These are phyloP conservation scores for Sphecodes monilicornis DNA, from an alignment of 2,888 invertebrate genomes.

Conservation along the genomic window DNA sequence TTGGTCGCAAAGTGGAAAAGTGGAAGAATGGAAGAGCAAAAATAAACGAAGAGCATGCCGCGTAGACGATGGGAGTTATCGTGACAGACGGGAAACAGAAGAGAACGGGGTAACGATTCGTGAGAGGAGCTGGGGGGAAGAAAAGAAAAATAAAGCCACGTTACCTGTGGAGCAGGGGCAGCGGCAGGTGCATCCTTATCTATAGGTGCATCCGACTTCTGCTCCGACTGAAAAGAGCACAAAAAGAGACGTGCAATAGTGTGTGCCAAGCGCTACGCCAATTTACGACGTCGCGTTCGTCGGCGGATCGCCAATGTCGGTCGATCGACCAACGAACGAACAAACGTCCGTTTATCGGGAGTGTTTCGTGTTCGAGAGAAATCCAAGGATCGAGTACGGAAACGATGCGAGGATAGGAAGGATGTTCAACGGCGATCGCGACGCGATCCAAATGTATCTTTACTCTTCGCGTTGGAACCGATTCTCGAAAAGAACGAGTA, in stretches of 20 bases:
- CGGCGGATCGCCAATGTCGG: constrained; percentile 34
- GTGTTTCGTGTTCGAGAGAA: constrained; percentile 32
- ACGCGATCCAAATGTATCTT: not conserved
- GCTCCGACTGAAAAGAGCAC: constrained; percentile 83
- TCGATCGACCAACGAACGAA: not conserved
- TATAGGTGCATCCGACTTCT: constrained; percentile 81
- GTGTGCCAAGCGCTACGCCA: constrained; percentile 79
- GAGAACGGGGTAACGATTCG: not conserved
- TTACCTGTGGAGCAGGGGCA: constrained; percentile 82
- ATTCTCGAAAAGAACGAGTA: not conserved
- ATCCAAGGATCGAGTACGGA: constrained; percentile 2
- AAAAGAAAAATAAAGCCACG: constrained; percentile 74
- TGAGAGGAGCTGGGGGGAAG: constrained; percentile 48
- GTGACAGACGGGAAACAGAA: not conserved
- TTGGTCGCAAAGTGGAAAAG: not conserved
- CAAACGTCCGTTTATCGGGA: constrained; percentile 36
- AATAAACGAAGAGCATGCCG: constrained; percentile 2
- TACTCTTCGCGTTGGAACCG: not conserved
- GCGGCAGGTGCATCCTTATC: constrained; percentile 80
- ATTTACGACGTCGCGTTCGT: constrained; percentile 42
- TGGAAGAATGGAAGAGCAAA: not conserved
- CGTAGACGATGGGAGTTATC: not conserved
- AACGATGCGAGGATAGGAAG: not conserved
- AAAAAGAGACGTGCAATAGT: constrained; percentile 82
- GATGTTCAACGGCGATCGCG: not conserved